Base-by-base conservation (phyloP, 2,888 invertebrate genomes). In the Luperina nickerlii region DNA sequence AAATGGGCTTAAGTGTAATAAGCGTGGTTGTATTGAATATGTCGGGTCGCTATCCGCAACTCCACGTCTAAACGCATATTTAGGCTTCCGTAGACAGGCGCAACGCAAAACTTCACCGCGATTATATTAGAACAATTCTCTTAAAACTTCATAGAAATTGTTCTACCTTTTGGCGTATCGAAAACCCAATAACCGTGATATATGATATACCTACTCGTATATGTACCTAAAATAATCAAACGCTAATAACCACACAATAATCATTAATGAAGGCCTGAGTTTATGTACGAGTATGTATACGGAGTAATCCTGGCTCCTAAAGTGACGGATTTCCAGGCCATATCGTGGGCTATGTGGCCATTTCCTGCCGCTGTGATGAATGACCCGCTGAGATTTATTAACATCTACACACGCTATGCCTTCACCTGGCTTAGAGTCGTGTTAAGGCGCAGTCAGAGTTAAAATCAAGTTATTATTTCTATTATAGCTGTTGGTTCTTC, bases 371-470 rank as follows among this genome's bases (percentile, higher is more conserved):
- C 15, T 7, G n/a, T 80, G 72, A 87, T 77, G 66, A 79, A 87
- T 79, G 81, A 73, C 24, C 66, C 32, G 48, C 62, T 24, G 42
- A 81, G 80, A 87, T 84, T 84, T 82, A 87, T 87, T 76, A 81
- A 72, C 85, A 45, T 68, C 71, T 63, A 69, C 63, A 42, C 54
- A 63, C 45, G 63, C 69, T 57, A 60, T 24, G 48, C 48, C 71
- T 51, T 60, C 60, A 48, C 48, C 63, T 15, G 42, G 38, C 20
- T 48, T 24, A 45, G 20, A 72, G 18, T 67, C 18, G 4, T n/a
- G 42, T 51, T 42, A 57, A 65, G 42, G 57, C 38, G 11, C 32
- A 78, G 71, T 71, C 6, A 32, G 20, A 38, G 51, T 71, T 15
- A 60, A 60, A 54, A 63, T 27, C 32, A 18, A 42, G 15, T 48